Conservation (phyloP, 1,140 invertebrate genomes). For the Augochlora pura region DNA sequence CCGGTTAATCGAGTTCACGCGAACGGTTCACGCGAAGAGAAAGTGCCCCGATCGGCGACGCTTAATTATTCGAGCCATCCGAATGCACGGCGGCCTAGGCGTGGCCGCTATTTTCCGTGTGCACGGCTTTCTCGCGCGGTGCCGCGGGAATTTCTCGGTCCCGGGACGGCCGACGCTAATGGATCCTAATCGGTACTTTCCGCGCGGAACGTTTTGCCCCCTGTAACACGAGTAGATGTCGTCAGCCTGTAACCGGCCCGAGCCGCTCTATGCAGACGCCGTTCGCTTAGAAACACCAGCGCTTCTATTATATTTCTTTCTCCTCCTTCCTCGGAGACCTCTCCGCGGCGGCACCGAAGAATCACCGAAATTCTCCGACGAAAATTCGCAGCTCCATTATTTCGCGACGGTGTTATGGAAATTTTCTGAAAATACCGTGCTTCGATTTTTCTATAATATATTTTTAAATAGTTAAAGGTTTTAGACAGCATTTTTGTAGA, state of each 20-base stretch:
- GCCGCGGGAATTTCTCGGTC: slow-evolving; percentile 2
- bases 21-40: neutral
- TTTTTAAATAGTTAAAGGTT: no score
- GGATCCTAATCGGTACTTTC: slow-evolving; percentile 5
- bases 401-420: no score
- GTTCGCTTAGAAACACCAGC: neutral
- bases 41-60: neutral
- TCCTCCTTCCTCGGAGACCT: neutral
- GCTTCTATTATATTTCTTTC: no score
- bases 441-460: no score
- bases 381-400: no score
- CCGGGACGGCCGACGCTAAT: slow-evolving; percentile 1
- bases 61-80: neutral
- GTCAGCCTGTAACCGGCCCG: neutral
- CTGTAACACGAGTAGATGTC: slow-evolving; percentile 1
- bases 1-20: neutral
- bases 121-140: neutral
- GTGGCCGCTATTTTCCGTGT: neutral
- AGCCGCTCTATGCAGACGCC: neutral
- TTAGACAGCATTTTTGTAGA: no score
- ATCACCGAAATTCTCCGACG: no score
- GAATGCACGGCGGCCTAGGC: neutral
- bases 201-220: slow-evolving; percentile 2
- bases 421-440: no score
- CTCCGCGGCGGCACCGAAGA: no score